Conservation (phyloP, 2,113 vertebrate genomes). For the Salvelinus sp. region DNA sequence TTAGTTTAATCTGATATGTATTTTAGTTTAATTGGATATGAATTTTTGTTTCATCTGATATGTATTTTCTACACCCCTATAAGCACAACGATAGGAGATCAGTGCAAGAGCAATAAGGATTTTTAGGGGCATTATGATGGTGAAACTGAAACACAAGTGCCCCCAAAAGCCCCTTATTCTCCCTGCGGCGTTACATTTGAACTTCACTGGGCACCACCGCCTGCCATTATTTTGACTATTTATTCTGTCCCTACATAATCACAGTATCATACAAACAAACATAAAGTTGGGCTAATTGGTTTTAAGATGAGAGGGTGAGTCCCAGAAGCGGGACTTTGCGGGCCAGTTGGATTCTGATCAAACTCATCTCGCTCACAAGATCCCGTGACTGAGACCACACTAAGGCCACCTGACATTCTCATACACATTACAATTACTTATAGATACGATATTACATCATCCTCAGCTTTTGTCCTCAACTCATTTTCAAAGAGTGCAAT, state of each 20-base stretch:
- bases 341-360: constrained; percentile 89
- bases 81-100: constrained; percentile 55
- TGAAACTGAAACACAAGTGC: constrained; percentile 88
- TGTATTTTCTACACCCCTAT: background rate
- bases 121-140: constrained; percentile 96
- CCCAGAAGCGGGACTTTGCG: constrained; percentile 92
- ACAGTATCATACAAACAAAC: background rate
- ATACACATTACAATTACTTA: background rate
- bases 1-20: no score
- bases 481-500: no score
- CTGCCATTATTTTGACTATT: background rate
- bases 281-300: background rate
- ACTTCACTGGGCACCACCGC: background rate
- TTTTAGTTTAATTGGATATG: no score
- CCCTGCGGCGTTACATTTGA: constrained; percentile 74
- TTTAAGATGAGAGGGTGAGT: constrained; percentile 62
- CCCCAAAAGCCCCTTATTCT: constrained; percentile 96
- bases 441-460: background rate
- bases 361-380: constrained; percentile 93
- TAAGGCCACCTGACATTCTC: constrained; percentile 35
- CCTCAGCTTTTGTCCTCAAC: background rate
- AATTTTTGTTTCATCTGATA: no score
- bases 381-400: constrained; percentile 86
- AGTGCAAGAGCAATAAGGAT: constrained; percentile 95
- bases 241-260: background rate